These are phyloP conservation scores for Cephonodes hylas DNA, from an alignment of 2,888 invertebrate genomes.

Conservation along the genomic window DNA sequence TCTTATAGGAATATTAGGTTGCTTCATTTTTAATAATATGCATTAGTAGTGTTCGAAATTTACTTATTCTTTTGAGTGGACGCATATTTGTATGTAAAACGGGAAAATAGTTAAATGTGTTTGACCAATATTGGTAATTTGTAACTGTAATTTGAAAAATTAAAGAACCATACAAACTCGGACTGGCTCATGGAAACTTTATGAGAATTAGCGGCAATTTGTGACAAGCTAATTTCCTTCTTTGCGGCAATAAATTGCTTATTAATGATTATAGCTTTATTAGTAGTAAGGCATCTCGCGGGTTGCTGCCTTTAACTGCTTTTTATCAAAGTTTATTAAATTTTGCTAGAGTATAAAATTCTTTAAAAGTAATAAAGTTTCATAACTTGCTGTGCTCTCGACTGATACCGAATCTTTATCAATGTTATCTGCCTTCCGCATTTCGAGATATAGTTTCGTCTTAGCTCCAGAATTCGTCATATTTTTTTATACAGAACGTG, in stretches of 20 bases:
- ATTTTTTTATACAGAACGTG: too few relatives aligned
- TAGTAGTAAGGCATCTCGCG: background rate
- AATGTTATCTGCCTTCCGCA: background rate
- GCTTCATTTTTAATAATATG: too few relatives aligned
- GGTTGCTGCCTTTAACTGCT: background rate
- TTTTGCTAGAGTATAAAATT: background rate
- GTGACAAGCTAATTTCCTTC: background rate
- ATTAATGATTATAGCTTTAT: background rate
- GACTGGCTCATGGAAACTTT: too few relatives aligned
- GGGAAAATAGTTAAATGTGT: too few relatives aligned
- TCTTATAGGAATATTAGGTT: too few relatives aligned
- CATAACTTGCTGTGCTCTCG: background rate
- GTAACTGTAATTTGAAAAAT: too few relatives aligned
- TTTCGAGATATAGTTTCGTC: background rate
- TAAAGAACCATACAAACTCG: too few relatives aligned
- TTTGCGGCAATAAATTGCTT: background rate
- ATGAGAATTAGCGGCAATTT: too few relatives aligned
- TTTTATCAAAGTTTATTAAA: background rate
- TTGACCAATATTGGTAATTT: too few relatives aligned
- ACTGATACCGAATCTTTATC: background rate
- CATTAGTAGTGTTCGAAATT: too few relatives aligned
- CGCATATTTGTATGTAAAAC: too few relatives aligned
- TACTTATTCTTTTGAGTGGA: too few relatives aligned
- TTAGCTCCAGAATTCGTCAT: background rate
- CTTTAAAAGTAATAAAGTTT: background rate